These are phyloP conservation scores for Diuraphis noxia DNA, from an alignment of 1,140 invertebrate species.

Conservation along the genomic window DNA sequence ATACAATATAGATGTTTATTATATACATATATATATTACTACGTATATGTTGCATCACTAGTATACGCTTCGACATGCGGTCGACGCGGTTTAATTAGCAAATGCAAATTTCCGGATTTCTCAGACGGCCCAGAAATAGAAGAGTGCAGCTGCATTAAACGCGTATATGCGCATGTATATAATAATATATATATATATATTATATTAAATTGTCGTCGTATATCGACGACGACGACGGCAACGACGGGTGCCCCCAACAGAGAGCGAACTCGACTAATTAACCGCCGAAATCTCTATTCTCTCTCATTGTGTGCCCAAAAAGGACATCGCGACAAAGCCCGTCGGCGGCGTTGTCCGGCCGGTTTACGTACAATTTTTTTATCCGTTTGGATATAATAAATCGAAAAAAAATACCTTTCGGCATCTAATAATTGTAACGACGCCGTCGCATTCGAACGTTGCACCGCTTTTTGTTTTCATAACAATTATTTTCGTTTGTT, in stretches of 20 bases:
- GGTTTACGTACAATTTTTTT: not conserved
- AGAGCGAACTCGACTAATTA: constrained; percentile 15
- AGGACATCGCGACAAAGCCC: constrained; percentile 15
- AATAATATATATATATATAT: no score
- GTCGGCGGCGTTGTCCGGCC: not conserved
- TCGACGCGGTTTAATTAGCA: constrained; percentile 31
- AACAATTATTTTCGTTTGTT: not conserved
- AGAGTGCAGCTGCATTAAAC: not conserved
- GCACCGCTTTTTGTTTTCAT: not conserved
- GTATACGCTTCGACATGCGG: not conserved
- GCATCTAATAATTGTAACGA: not conserved
- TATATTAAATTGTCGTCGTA: not conserved
- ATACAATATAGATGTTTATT: no score
- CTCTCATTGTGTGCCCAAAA: constrained; percentile 31
- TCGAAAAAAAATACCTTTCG: not conserved
- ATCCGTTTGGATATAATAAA: not conserved
- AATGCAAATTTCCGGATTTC: constrained; percentile 42
- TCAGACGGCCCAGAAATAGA: constrained; percentile 32
- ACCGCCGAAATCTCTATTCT: constrained; percentile 14
- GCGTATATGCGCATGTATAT: not conserved
- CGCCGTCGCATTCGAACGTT: not conserved
- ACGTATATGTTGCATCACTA: not conserved
- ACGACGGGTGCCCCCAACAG: not conserved
- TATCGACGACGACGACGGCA: not conserved
- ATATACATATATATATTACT: not conserved